Evolutionary conservation across 2,888 invertebrate species (phyloP).

Genomic region (Caenorhabditis sp.): DNA sequence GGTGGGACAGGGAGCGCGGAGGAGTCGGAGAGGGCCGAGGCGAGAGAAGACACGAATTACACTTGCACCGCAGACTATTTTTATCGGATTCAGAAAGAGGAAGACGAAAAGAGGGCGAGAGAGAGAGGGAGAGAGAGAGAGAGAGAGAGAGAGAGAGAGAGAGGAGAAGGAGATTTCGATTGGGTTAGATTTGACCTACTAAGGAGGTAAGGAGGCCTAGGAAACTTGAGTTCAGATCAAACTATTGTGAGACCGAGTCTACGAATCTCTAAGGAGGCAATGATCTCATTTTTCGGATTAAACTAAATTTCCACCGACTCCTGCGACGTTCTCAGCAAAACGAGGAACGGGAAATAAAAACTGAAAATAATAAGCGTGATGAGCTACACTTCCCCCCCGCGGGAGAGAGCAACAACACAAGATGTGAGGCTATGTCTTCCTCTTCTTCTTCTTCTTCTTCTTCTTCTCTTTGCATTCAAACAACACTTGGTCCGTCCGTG

Average conservation of each 20-base stretch:
- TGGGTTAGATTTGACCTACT: too few species aligned
- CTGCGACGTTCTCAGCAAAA: too few species aligned
- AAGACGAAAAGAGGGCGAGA: neutral
- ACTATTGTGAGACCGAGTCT: too few species aligned
- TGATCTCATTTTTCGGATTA: too few species aligned
- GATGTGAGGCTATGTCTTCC: conserved; percentile 4
- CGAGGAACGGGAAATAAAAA: too few species aligned
- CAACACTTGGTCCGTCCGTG: conserved; percentile 38
- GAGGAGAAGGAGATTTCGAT: neutral
- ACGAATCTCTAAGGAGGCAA: too few species aligned
- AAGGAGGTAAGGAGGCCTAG: too few species aligned
- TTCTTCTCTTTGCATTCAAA: conserved; percentile 32
- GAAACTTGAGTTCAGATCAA: too few species aligned
- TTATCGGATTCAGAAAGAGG: conserved; percentile 36
- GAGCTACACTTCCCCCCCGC: conserved; percentile 4
- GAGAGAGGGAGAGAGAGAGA: neutral
- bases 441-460: conserved; percentile 8
- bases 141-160: neutral
- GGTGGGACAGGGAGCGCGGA: conserved; percentile 3
- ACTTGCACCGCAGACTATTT: conserved; percentile 49
- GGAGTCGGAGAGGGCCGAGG: neutral
- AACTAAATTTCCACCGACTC: too few species aligned
- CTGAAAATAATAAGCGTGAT: conserved; percentile 49
- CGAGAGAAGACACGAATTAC: conserved; percentile 20
- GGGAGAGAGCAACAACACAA: conserved; percentile 5